Evolutionary conservation across 2,113 vertebrate genomes (phyloP).

Genomic region (Macrotis lagotis): DNA sequence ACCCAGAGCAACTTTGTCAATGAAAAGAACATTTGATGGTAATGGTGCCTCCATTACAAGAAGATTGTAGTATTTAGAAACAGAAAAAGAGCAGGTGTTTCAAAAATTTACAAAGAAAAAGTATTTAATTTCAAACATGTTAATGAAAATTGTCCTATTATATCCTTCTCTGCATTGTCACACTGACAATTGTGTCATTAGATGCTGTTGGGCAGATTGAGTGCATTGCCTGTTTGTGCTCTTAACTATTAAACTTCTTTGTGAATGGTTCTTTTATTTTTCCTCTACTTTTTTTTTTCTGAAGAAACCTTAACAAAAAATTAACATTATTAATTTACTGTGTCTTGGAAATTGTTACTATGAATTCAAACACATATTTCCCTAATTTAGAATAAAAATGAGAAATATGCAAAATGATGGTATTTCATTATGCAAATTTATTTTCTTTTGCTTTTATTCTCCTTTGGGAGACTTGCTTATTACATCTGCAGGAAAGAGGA

Average conservation of each 20-base stretch:
- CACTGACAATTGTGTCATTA: slow-evolving; percentile 59
- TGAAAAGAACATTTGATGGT: not conserved
- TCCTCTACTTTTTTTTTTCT: slow-evolving; percentile 12
- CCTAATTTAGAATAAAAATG: slow-evolving; percentile 72
- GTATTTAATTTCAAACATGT: slow-evolving; percentile 48
- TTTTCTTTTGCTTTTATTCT: slow-evolving; percentile 50
- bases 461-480: slow-evolving; percentile 65
- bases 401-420: slow-evolving; percentile 61
- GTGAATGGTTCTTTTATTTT: slow-evolving; percentile 52
- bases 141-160: slow-evolving; percentile 56
- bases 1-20: not conserved
- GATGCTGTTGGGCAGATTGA: slow-evolving; percentile 34
- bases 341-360: slow-evolving; percentile 57
- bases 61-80: slow-evolving; percentile 18
- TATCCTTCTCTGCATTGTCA: slow-evolving; percentile 34
- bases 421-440: slow-evolving; percentile 62
- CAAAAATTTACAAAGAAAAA: slow-evolving; percentile 42
- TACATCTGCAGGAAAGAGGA: slow-evolving; percentile 66
- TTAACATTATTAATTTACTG: slow-evolving; percentile 65
- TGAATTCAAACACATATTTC: slow-evolving; percentile 63
- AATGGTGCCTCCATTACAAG: slow-evolving; percentile 15
- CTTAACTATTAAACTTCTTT: slow-evolving; percentile 61
- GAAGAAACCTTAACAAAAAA: slow-evolving; percentile 61
- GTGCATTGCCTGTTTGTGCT: slow-evolving; percentile 41
- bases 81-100: slow-evolving; percentile 27